These are phyloP conservation scores for Pseudomyrmex concolor DNA, from an alignment of 1,140 invertebrate genomes.

Conservation along the genomic window DNA sequence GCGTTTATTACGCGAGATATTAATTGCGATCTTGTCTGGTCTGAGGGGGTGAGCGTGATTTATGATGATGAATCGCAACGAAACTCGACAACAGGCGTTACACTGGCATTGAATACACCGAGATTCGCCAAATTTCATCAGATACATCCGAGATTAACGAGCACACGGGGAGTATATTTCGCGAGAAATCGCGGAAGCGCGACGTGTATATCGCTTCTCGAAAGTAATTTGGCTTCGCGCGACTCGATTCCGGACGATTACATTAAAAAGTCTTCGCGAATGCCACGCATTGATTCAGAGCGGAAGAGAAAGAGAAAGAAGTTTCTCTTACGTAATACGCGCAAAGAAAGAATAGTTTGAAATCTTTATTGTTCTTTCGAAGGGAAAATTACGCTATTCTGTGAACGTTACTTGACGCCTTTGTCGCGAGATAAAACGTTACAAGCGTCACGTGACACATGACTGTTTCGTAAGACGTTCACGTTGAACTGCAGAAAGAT, in stretches of 20 bases:
- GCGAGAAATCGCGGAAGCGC: conserved; percentile 55
- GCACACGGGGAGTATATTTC: conserved; percentile 24
- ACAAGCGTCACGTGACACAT: conserved; percentile 17
- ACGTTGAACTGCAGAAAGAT: conserved; percentile 2
- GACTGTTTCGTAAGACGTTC: conserved; percentile 25
- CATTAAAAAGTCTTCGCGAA: conserved; percentile 38
- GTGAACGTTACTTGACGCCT: background rate
- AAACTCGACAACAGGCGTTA: conserved; percentile 51
- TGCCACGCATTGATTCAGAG: conserved; percentile 20
- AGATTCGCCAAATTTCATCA: conserved; percentile 56
- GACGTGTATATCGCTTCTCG: conserved; percentile 32
- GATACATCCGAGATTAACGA: conserved; percentile 60
- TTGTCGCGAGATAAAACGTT: conserved; percentile 31
- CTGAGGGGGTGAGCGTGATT: conserved; percentile 37
- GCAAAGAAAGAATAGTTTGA: conserved; percentile 24
- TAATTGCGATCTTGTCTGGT: conserved; percentile 52
- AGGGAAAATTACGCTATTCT: conserved; percentile 36
- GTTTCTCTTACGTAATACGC: conserved; percentile 25
- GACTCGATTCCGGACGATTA: conserved; percentile 41
- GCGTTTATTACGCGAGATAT: conserved; percentile 33
- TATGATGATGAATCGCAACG: conserved; percentile 59
- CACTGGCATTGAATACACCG: conserved; percentile 28
- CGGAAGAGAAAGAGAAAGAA: conserved; percentile 45
- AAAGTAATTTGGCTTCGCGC: conserved; percentile 53
- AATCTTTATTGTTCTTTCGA: conserved; percentile 30